Evolutionary conservation across 2,888 invertebrate genomes (phyloP).

Genomic region (Rotaria socialis): DNA sequence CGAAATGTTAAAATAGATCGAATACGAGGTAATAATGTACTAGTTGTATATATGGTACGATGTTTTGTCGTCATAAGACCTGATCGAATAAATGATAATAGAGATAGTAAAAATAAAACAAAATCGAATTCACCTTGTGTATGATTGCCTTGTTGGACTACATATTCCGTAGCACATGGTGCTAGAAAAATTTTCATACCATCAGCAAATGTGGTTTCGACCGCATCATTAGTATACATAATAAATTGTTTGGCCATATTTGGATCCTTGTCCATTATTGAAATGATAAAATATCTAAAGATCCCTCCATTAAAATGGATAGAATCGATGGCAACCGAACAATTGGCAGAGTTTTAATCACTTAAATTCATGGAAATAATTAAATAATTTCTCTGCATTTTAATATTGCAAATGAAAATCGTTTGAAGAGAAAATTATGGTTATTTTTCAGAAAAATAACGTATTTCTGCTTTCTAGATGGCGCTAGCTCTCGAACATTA

Average conservation of each 20-base stretch:
- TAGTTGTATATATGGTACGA: constrained; percentile 27
- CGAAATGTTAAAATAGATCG: background rate
- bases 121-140: background rate
- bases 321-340: background rate
- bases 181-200: background rate
- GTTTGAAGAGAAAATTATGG: background rate
- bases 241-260: background rate
- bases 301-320: background rate
- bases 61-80: background rate
- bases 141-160: constrained; percentile 1
- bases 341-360: background rate
- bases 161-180: constrained; percentile 25
- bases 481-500: background rate
- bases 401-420: background rate
- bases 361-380: background rate
- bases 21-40: background rate
- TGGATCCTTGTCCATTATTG: background rate
- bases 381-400: background rate
- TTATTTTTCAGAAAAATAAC: background rate
- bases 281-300: background rate
- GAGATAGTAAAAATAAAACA: background rate
- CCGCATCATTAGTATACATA: constrained; percentile 3
- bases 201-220: constrained; percentile 11
- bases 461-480: background rate
- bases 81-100: background rate